Percentiles rank a stretch among this genome's conserved stretches.
Conservation (phyloP, 2,888 invertebrate species). For the Nasonovia ribisnigri region DNA sequence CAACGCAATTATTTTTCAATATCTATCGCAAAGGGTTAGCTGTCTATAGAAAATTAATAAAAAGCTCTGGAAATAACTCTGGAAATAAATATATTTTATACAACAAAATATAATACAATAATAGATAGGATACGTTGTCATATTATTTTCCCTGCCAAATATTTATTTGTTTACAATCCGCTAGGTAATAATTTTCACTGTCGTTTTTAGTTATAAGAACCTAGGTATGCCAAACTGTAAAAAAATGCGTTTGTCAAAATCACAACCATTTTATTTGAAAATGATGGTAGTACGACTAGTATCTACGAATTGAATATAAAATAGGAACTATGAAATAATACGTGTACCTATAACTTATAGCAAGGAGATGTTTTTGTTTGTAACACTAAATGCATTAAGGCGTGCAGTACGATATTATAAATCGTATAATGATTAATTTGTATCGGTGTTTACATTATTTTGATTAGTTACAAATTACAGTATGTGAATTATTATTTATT, state of each 20-base stretch:
- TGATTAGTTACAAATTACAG: not conserved
- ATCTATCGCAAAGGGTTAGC: not conserved
- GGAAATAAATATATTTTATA: not conserved
- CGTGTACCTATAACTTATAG: not conserved
- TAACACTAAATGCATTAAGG: not conserved
- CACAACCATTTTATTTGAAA: not conserved
- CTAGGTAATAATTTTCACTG: not conserved
- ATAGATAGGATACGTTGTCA: not conserved
- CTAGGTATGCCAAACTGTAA: not conserved
- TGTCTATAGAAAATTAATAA: not conserved
- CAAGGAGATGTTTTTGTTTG: not conserved
- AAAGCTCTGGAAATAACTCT: not conserved
- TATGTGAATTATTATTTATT: not conserved
- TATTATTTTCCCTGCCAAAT: not conserved
- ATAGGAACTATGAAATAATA: not conserved
- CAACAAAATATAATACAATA: not conserved
- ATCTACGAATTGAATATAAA: not conserved
- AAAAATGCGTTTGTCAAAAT: not conserved
- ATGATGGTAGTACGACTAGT: not conserved
- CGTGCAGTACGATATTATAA: not conserved
- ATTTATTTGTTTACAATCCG: not conserved
- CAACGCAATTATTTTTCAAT: conserved; percentile 6
- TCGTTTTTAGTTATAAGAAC: not conserved
- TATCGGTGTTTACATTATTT: not conserved
- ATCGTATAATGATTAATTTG: not conserved